Evolutionary conservation across 2,113 vertebrate species (phyloP), one percentile per base, ranked within the genome.

Genomic region (Apodemus speciosus): DNA sequence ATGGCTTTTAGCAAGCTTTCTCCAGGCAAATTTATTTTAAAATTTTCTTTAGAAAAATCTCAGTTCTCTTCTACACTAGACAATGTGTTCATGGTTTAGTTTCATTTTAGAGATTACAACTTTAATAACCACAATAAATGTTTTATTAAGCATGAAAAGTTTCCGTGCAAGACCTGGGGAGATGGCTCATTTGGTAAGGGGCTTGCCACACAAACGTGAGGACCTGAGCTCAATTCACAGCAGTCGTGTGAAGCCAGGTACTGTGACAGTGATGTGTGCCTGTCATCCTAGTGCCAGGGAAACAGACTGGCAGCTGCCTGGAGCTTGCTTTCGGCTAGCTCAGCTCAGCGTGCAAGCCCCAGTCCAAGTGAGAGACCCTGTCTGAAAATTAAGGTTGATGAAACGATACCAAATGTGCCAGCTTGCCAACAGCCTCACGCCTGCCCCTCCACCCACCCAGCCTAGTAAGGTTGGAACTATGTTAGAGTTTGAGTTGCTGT

Each of bases 11-110:
- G 30, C 21, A 69, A 8, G 90, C 21, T 32, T 88, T 94, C 72
- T 93, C 32, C 56, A 91, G 91, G 68, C n/a, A 94, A 38, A 18
- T 81, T 92, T 58, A 87, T 90, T 90, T 60, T 40, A 68, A 51
- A 51, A 4, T 85, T 75, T 90, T 49, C 8, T 87, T 80, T 53
- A 92, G 40, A 51, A 62, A 69, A n/a, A n/a, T 75, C 40, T 75
- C 87, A 49, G 83, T 83, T 90, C 13, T 88, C 84, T 87, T 88
- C 56, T 46, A 20, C 11, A 66, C 25, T 46, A 89, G 32, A 76
- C 11, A 91, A 56, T 38, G 25, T 83, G 20, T 46, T 94, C n/a
- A 53, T 77, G n/a, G 13, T 51, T 53, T 35, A 88, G n/a, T 0
- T 11, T 38, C 69, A 66, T 58, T 71, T 71, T 93, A 62, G 49